Base-by-base conservation (phyloP, 2,888 invertebrate species). In the Drosophila meridiana region DNA sequence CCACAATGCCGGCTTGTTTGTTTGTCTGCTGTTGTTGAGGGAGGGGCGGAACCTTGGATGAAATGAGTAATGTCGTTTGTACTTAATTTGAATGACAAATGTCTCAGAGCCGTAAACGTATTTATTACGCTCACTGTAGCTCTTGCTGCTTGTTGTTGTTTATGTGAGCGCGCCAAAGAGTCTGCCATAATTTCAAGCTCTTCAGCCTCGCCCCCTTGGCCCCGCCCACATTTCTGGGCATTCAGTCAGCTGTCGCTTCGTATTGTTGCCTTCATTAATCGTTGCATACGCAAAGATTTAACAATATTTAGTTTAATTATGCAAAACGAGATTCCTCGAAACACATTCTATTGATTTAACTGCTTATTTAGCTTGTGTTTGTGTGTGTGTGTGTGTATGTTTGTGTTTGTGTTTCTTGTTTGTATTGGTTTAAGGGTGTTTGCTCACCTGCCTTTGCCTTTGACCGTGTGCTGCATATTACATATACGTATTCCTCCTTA, bases 51-150 rank as follows among this genome's bases (percentile, higher is more conserved):
- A 36, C 14, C 56, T 30, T 32, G 30, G 42, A 57, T 42, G 66
- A 67, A 80, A 84, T 85, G 80, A 85, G 72, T 87, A 82, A 87
- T 85, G 85, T 78, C 76, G 85, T 70, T 85, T 80, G 74, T 87
- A 82, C 80, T 85, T 87, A 85, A 87, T 85, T 85, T 85, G 78
- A 82, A 87, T 85, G 84, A 85, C 82, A 87, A 85, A 85, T 85
- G 84, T 75, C 80, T 64, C 61, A 64, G 66, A 67, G 81, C 76
- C 73, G 76, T 76, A 76, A 87, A 78, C 83, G 74, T 73, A 87
- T 87, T 84, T 85, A 76, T 84, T 84, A 84, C 69, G 60, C 77
- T 74, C 60, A 60, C 57, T 74, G 64, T 73, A 52, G 52, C 34
- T 48, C 34, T 28, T 52, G 64, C 43, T 43, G 34, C 47, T 50